These are phyloP conservation scores for Botia almorhae DNA, from an alignment of 2,797 vertebrate species.

Conservation along the genomic window DNA sequence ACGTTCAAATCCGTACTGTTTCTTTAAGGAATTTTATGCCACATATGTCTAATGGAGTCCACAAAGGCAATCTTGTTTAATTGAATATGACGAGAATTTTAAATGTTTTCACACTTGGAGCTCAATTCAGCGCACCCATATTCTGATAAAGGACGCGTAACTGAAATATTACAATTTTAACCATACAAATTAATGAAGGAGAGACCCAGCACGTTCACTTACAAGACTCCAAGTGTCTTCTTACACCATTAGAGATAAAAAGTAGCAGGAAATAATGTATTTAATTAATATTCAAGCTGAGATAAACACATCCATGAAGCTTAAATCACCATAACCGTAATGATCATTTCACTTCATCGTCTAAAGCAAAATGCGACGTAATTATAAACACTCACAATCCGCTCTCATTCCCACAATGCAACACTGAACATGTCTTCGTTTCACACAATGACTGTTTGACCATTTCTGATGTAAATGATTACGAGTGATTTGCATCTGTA, in stretches of 20 bases:
- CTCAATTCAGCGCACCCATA: constrained; percentile 74
- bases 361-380: constrained; percentile 50
- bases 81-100: constrained; percentile 50
- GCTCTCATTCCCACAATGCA: constrained; percentile 29
- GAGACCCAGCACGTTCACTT: constrained; percentile 60
- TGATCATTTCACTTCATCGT: constrained; percentile 48
- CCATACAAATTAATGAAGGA: constrained; percentile 75
- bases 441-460: constrained; percentile 21
- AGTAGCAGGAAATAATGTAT: constrained; percentile 76
- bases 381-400: constrained; percentile 51
- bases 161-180: constrained; percentile 77
- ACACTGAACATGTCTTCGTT: constrained; percentile 21
- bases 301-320: constrained; percentile 76
- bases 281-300: constrained; percentile 78
- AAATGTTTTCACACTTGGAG: constrained; percentile 71
- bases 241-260: constrained; percentile 78
- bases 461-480: constrained; percentile 38
- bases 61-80: constrained; percentile 32
- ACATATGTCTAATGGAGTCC: constrained; percentile 35
- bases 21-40: constrained; percentile 4
- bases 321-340: constrained; percentile 66
- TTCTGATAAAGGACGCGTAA: constrained; percentile 83
- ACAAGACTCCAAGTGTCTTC: constrained; percentile 57
- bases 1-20: background rate
- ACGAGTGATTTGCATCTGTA: constrained; percentile 45